Conservation (phyloP, 2,888 invertebrate genomes). For the Tetropium fuscum region DNA sequence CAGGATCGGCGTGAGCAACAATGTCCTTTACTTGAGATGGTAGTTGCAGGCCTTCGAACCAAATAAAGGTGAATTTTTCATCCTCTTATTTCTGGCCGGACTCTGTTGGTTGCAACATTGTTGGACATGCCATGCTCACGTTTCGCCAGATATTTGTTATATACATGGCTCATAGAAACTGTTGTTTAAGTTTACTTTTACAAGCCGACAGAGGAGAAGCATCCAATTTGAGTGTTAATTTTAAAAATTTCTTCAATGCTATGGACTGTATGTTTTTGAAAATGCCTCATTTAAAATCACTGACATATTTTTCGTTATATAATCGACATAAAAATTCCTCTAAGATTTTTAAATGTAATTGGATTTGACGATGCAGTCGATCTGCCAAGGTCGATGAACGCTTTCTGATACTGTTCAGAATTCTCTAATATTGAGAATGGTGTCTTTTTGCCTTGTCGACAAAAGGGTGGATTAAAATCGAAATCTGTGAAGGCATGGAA, state of each 20-base stretch:
- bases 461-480: neutral
- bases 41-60: neutral
- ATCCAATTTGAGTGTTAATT: neutral
- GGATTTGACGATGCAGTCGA: neutral
- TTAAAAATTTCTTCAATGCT: neutral
- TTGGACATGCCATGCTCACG: too few relatives aligned
- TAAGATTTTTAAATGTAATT: neutral
- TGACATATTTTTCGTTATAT: neutral
- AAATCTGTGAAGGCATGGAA: neutral
- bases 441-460: neutral
- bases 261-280: neutral
- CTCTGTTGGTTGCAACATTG: too few relatives aligned
- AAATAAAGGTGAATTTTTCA: neutral
- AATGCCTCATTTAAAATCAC: neutral
- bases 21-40: neutral
- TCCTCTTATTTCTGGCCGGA: neutral
- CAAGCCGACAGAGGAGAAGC: neutral
- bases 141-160: neutral
- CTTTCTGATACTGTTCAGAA: neutral
- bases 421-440: neutral
- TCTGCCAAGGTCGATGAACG: neutral
- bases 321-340: neutral
- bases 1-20: neutral
- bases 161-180: neutral
- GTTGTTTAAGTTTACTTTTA: neutral